Conservation (phyloP, 2,888 invertebrate species). For the Cataglyphis albicans region DNA sequence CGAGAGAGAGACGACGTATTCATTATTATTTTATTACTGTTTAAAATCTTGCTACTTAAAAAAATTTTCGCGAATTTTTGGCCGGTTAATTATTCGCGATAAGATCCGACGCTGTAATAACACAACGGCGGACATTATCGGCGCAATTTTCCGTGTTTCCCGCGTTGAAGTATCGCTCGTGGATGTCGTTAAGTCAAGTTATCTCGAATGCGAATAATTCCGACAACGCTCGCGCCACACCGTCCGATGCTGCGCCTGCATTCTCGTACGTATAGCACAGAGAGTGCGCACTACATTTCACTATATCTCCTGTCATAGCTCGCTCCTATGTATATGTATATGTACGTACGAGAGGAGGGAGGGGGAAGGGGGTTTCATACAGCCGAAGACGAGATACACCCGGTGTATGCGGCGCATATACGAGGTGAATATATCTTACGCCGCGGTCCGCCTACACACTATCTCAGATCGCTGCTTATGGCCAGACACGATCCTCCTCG, state of each 20-base stretch:
- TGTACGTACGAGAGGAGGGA: neutral
- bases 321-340: constrained; percentile 60
- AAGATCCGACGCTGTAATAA: constrained; percentile 58
- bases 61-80: neutral
- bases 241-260: constrained; percentile 30
- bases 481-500: constrained; percentile 80
- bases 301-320: constrained; percentile 73
- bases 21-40: neutral
- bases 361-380: neutral
- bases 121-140: constrained; percentile 65
- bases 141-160: constrained; percentile 63
- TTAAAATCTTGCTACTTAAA: neutral
- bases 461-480: constrained; percentile 83
- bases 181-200: constrained; percentile 77
- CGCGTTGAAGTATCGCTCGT: constrained; percentile 69
- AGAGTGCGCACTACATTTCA: constrained; percentile 70
- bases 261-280: constrained; percentile 10
- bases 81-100: constrained; percentile 7
- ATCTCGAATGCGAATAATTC: constrained; percentile 75
- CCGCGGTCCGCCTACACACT: constrained; percentile 64
- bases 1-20: neutral
- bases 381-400: constrained; percentile 33
- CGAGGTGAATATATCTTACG: constrained; percentile 70
- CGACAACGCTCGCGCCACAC: constrained; percentile 39
- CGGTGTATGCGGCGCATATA: constrained; percentile 33